phyloP scores from a whole-genome alignment of 2,113 vertebrate species.

The Podiceps cristatus region DNA sequence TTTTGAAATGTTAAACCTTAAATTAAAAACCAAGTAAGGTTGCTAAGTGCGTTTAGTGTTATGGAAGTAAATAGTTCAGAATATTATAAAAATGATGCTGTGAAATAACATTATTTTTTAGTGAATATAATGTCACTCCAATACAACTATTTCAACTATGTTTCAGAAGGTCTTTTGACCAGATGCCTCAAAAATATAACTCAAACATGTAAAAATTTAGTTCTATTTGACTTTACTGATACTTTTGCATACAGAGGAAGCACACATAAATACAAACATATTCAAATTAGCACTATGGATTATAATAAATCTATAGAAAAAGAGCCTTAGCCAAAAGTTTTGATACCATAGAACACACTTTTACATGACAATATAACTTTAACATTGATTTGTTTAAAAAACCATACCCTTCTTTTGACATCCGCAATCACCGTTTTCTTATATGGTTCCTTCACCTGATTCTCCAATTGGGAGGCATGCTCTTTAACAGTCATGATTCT shows the following conservation, averaged over 20 bases:
- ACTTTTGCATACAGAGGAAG: not conserved
- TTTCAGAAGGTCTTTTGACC: not conserved
- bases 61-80: not conserved
- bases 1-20: not conserved
- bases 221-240: not conserved
- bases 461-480: slow-evolving; percentile 55
- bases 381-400: not conserved
- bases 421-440: slow-evolving; percentile 84
- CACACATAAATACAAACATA: not conserved
- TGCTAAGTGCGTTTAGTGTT: not conserved
- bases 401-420: slow-evolving; percentile 82
- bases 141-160: not conserved
- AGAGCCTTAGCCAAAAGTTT: not conserved
- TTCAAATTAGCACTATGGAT: not conserved
- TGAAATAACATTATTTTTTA: not conserved
- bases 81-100: not conserved
- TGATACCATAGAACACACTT: not conserved
- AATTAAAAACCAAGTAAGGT: not conserved
- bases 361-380: not conserved
- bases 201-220: not conserved
- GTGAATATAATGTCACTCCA: not conserved
- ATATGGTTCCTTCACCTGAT: slow-evolving; percentile 81
- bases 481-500: slow-evolving; percentile 87
- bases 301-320: not conserved
- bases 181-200: not conserved